Evolutionary conservation across 2,888 invertebrate species (phyloP).

Genomic region (Philhelius pedissequus): DNA sequence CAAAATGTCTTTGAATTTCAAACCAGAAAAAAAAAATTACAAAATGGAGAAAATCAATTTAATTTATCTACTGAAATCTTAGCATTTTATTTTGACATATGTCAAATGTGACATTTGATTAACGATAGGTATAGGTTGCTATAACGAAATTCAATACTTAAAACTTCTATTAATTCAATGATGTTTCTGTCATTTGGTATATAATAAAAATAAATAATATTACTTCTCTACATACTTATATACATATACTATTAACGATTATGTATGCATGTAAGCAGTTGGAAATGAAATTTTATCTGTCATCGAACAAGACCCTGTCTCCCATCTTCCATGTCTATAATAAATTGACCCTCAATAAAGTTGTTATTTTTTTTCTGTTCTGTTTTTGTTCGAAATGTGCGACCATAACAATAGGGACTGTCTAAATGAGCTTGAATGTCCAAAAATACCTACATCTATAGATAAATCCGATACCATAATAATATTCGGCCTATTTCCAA

Average conservation of each 20-base stretch:
- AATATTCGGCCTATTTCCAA: constrained; percentile 21
- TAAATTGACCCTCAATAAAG: constrained; percentile 48
- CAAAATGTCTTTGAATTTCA: constrained; percentile 3
- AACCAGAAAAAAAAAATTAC: neutral
- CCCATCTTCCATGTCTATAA: neutral
- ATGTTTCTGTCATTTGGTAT: neutral
- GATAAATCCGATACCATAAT: neutral
- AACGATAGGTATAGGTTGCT: neutral
- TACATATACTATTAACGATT: neutral
- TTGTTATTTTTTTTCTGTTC: neutral
- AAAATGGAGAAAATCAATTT: neutral
- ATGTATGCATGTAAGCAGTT: neutral
- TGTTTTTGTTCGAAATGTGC: constrained; percentile 28
- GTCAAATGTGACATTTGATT: constrained; percentile 2
- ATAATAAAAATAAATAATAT: constrained; percentile 10
- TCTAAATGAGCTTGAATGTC: constrained; percentile 1
- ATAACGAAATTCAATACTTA: neutral
- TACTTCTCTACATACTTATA: neutral
- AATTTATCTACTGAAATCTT: neutral
- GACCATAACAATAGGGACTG: constrained; percentile 28
- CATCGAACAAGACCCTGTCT: neutral
- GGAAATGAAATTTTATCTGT: constrained; percentile 13
- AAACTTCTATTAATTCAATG: neutral
- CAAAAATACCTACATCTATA: constrained; percentile 11
- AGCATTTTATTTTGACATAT: constrained; percentile 5